Conservation (phyloP, 1,140 invertebrate species). For the Chionoecetes opilio region DNA sequence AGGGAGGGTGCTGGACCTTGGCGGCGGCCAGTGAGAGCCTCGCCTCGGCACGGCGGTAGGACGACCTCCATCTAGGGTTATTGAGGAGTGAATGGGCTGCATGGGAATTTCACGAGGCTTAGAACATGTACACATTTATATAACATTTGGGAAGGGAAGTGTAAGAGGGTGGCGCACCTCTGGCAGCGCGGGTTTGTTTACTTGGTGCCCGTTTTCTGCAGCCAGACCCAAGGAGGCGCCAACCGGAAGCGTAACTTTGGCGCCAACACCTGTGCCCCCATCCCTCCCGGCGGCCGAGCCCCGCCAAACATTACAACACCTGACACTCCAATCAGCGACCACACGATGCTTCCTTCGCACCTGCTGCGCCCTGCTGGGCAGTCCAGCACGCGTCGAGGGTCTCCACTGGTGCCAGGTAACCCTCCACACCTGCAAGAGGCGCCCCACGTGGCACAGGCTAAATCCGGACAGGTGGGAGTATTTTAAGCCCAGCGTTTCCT, state of each 20-base stretch:
- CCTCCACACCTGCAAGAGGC: background rate
- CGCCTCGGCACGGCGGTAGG: background rate
- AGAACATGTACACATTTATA: conserved; percentile 33
- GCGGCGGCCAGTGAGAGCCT: conserved; percentile 22
- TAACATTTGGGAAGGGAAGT: conserved; percentile 1
- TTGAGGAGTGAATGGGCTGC: conserved; percentile 2
- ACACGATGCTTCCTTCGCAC: background rate
- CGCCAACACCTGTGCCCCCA: conserved; percentile 48
- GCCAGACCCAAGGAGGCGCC: conserved; percentile 55
- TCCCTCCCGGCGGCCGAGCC: background rate
- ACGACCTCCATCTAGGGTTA: background rate
- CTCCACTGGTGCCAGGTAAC: background rate
- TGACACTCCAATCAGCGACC: background rate
- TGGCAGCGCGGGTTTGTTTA: conserved; percentile 72
- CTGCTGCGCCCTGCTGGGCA: background rate
- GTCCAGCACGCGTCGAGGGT: background rate
- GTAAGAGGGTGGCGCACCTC: conserved; percentile 43
- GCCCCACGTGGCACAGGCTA: conserved; percentile 35
- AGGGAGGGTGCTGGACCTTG: background rate
- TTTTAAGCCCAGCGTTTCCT: conserved; percentile 70
- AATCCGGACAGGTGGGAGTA: conserved; percentile 59
- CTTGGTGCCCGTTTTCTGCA: conserved; percentile 65
- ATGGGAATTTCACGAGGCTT: background rate
- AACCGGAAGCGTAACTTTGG: conserved; percentile 71
- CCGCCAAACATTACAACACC: background rate